Percentiles rank a stretch among this genome's conserved stretches.
Evolutionary conservation across 2,113 vertebrate genomes (phyloP).

Genomic region (Sinocyclocheilus maitianheensis): DNA sequence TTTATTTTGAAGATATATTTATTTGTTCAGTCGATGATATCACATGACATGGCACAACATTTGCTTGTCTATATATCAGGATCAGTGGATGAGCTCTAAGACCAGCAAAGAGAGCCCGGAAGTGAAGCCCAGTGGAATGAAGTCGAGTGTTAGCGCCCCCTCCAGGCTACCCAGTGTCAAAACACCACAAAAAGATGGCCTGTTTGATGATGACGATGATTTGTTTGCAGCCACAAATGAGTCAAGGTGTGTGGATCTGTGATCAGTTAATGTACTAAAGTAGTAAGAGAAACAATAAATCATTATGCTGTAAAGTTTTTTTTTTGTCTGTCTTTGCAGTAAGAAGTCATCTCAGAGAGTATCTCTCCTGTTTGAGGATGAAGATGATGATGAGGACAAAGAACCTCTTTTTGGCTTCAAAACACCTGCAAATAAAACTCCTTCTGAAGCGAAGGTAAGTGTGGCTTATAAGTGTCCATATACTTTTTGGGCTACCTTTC

Average conservation of each 20-base stretch:
- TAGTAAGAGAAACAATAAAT: not conserved
- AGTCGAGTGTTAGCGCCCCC: constrained; percentile 70
- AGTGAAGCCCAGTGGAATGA: constrained; percentile 69
- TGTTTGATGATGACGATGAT: constrained; percentile 85
- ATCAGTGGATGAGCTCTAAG: constrained; percentile 80
- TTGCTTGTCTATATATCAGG: constrained; percentile 75
- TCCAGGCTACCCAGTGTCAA: constrained; percentile 70
- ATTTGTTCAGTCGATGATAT: not conserved
- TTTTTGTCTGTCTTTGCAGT: constrained; percentile 57
- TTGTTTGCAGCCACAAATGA: constrained; percentile 84
- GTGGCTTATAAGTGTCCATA: not conserved
- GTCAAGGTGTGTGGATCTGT: constrained; percentile 75
- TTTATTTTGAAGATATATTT: not conserved
- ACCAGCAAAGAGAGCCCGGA: constrained; percentile 62
- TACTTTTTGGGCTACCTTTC: not conserved
- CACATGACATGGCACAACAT: not conserved
- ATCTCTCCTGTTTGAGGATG: constrained; percentile 89
- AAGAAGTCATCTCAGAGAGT: constrained; percentile 82
- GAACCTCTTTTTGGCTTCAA: constrained; percentile 79
- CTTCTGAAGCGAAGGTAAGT: constrained; percentile 53
- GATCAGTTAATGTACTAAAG: not conserved
- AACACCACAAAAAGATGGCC: constrained; percentile 73
- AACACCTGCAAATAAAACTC: constrained; percentile 58
- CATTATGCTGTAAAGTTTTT: not conserved
- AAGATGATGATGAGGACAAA: constrained; percentile 74